Evolutionary conservation across 2,888 invertebrate species (phyloP), one percentile per base, ranked within the genome.

Genomic region (Acrobasis repandana): DNA sequence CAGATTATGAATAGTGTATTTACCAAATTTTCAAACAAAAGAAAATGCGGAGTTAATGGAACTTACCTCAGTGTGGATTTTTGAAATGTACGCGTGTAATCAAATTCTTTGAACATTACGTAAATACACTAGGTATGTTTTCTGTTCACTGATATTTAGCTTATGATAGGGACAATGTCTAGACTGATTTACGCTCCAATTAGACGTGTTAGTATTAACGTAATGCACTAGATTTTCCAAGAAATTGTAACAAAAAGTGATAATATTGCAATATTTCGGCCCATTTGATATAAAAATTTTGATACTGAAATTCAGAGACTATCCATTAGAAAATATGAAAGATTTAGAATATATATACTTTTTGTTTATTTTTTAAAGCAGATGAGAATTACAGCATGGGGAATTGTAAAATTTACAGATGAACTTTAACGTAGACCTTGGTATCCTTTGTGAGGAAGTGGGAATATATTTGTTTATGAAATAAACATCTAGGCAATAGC

Each of bases 151-250:
- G 28, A 28, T 28, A 1, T 6, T 28, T 83, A 84, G 84, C 82
- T 80, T 88, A 84, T 72, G 71, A 88, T 90, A 89, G 86, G 63
- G 83, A 84, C 76, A 80, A 87, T 82, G 82, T 86, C 82, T 91
- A 90, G 91, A 91, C 91, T 91, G 91, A 91, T 83, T 82, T 82
- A 86, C 82, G 85, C 86, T 86, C 87, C 88, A 88, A 85, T 82
- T 88, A 86, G 85, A 81, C 69, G 76, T 80, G 75, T 79, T 85
- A 84, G 83, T 79, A 75, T 66, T 73, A 76, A 73, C 73, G 67
- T 77, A 52, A 76, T 67, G 76, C 80, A 83, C 79, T 88, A 88
- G 86, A 82, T 85, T 88, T 86, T 85, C 81, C 82, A 87, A 75
- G 77, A 83, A 85, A 82, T 81, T 82, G 70, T 77, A 78, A 83